Evolutionary conservation across 1,140 invertebrate genomes (phyloP).

Genomic region (Meloidogyne chitwoodi): DNA sequence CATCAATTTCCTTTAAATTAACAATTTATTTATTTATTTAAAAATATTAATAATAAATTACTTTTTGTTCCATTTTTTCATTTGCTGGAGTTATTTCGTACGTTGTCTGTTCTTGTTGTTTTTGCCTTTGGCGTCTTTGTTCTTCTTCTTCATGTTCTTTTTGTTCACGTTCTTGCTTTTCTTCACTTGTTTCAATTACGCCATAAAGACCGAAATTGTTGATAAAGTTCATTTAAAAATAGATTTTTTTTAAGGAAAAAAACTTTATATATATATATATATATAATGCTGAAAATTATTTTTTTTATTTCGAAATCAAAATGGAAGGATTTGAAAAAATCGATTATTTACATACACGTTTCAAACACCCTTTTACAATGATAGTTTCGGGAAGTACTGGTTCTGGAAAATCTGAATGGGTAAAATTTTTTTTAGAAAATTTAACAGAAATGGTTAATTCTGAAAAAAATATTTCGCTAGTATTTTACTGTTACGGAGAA

Average conservation of each 20-base stretch:
- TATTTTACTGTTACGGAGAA: conserved; percentile 30
- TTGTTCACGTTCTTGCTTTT: too few species aligned
- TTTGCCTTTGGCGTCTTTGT: too few species aligned
- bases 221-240: too few species aligned
- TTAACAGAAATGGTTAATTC: background rate
- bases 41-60: too few species aligned
- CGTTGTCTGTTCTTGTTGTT: too few species aligned
- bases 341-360: conserved; percentile 5
- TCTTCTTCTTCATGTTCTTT: too few species aligned
- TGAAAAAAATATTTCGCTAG: background rate
- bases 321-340: background rate
- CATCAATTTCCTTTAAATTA: background rate
- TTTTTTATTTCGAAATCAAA: background rate
- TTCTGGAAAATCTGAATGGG: conserved; percentile 23
- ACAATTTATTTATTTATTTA: too few species aligned
- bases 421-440: conserved; percentile 2
- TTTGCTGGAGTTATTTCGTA: too few species aligned
- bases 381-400: conserved; percentile 22
- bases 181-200: too few species aligned
- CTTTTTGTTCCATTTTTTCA: too few species aligned
- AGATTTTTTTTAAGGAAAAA: too few species aligned
- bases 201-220: too few species aligned
- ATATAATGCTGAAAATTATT: background rate
- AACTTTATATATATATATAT: background rate
- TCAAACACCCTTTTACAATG: conserved; percentile 27